A percentile compares a stretch with the other conserved stretches of the same genome.
Evolutionary conservation across 2,113 vertebrate genomes (phyloP).

Genomic region (Callionymus lyra): DNA sequence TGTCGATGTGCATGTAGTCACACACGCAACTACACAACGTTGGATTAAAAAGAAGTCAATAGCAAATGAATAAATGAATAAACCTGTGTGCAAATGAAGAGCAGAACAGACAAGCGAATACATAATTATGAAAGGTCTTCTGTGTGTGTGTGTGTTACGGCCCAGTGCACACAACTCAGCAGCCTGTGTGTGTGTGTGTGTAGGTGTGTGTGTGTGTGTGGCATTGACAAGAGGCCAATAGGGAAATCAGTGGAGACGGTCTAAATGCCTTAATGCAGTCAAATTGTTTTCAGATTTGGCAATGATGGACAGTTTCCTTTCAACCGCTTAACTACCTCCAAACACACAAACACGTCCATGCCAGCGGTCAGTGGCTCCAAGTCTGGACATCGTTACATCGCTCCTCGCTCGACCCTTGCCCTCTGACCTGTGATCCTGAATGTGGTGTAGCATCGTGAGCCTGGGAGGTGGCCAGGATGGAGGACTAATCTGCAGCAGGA

Average conservation of each 20-base stretch:
- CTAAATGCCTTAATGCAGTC: slow-evolving; percentile 63
- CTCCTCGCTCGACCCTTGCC: slow-evolving; percentile 52
- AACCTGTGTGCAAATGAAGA: slow-evolving; percentile 47
- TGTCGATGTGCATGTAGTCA: not conserved
- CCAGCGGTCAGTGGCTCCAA: slow-evolving; percentile 37
- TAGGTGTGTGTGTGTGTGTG: slow-evolving; percentile 24
- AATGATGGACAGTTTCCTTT: slow-evolving; percentile 66
- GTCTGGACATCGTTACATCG: slow-evolving; percentile 67
- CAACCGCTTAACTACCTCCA: slow-evolving; percentile 55
- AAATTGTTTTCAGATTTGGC: slow-evolving; percentile 70
- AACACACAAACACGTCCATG: slow-evolving; percentile 26
- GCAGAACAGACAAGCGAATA: slow-evolving; percentile 38
- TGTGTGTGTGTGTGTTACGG: slow-evolving; percentile 27
- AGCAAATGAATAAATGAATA: slow-evolving; percentile 48
- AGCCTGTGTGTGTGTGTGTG: not conserved
- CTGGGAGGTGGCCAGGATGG: slow-evolving; percentile 49
- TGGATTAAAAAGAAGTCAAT: slow-evolving; percentile 34
- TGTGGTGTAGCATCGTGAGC: slow-evolving; percentile 49
- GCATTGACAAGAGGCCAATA: slow-evolving; percentile 42
- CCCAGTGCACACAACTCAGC: slow-evolving; percentile 13
- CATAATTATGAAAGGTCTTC: slow-evolving; percentile 39
- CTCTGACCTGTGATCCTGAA: slow-evolving; percentile 62
- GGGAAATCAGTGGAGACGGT: slow-evolving; percentile 62
- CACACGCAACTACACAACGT: slow-evolving; percentile 1
- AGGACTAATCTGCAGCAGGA: slow-evolving; percentile 48